Evolutionary conservation across 2,797 vertebrate species (phyloP), one percentile per base, ranked within the genome.

Genomic region (Anisognathus igniventris): DNA sequence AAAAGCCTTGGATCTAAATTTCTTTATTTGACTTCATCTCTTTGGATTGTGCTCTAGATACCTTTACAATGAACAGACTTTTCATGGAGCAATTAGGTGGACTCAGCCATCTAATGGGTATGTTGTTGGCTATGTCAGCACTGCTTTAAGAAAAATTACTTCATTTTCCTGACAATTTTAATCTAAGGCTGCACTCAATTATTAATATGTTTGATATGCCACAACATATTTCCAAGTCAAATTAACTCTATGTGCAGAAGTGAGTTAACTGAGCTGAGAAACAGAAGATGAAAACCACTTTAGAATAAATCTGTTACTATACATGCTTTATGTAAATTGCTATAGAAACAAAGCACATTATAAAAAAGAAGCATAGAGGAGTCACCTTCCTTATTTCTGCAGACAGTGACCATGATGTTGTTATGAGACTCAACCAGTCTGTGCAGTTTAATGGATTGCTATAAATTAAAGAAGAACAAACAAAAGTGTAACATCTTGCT

Each of bases 381-480:
- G 92, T 98, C 96, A 98, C 98, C 97, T 97, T 95, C 93, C 35
- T 96, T 95, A 94, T 96, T 98, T 86, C 90, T 97, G 93, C 78
- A 97, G 75, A 98, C 97, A 71, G 97, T 98, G 86, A 98, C 96
- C 72, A 44, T 97, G 94, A 97, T 91, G 86, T 93, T 97, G 93
- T 98, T 98, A 87, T 98, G 98, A 93, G 98, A 97, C 85, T 98
- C 97, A 94, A 98, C 98, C 96, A 98, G 97, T 85, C 20, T 96
- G 80, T 98, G 98, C 81, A 98, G 96, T 94, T 98, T 98, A 96
- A 97, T 78, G 15, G 98, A 98, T 98, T 98, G 98, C 98, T 98
- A 92, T 76, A 98, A 98, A 97, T 95, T 75, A 95, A 86, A 95
- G 68, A 35, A 57, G 53, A 97, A 93, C 75, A 95, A 31, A 92